Conservation (phyloP, 2,888 invertebrate genomes). For the Balanococcus diminutus region DNA sequence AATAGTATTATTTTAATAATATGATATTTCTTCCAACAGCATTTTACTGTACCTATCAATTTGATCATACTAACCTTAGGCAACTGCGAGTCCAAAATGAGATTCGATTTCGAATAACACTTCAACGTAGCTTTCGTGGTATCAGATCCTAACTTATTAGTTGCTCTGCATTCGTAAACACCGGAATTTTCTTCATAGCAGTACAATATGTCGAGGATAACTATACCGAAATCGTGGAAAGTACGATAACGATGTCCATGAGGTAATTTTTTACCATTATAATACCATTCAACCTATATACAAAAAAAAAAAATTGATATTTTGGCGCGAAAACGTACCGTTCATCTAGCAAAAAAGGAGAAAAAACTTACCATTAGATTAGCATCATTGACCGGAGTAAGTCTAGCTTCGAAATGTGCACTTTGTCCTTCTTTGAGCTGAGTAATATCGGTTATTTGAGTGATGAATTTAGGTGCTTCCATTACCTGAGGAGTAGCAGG, state of each 20-base stretch:
- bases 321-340: not conserved
- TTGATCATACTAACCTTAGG: constrained; percentile 84
- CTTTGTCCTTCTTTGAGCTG: constrained; percentile 93
- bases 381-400: constrained; percentile 93
- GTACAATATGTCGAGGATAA: constrained; percentile 91
- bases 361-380: constrained; percentile 73
- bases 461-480: constrained; percentile 87
- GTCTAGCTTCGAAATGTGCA: constrained; percentile 89
- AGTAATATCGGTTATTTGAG: constrained; percentile 82
- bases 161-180: constrained; percentile 89
- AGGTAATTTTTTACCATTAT: constrained; percentile 88
- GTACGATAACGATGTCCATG: constrained; percentile 96
- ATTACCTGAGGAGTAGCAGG: constrained; percentile 68
- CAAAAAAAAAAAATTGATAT: not conserved
- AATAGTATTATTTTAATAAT: not conserved
- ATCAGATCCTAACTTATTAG: constrained; percentile 89
- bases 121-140: constrained; percentile 82
- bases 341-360: not conserved
- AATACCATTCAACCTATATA: constrained; percentile 82
- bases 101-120: constrained; percentile 85
- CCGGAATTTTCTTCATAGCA: constrained; percentile 97
- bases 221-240: constrained; percentile 97
- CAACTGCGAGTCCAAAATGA: constrained; percentile 90
- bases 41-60: too few species aligned
- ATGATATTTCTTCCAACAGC: not conserved